phyloP scores from a whole-genome alignment of 2,888 invertebrate genomes.

The Cantharis rustica region DNA sequence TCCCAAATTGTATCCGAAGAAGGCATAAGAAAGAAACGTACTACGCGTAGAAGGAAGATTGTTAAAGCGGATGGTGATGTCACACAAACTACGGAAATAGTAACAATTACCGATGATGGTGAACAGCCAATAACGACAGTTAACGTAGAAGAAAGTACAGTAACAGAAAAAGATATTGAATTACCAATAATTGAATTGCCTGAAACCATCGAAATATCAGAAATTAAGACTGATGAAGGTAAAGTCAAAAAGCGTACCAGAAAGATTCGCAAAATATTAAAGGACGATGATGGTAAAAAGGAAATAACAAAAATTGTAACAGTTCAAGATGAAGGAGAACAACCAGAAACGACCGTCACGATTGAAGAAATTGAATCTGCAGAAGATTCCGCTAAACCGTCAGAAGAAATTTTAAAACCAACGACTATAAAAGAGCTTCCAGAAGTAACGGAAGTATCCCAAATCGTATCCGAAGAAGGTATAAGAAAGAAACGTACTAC shows the following conservation, averaged over 20 bases:
- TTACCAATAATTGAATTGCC: constrained; percentile 34
- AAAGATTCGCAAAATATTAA: constrained; percentile 38
- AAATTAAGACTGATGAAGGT: constrained; percentile 43
- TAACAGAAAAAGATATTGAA: constrained; percentile 32
- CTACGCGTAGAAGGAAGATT: constrained; percentile 49
- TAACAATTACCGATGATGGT: constrained; percentile 47
- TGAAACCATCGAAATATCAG: constrained; percentile 43
- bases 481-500: constrained; percentile 31
- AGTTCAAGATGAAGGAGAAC: constrained; percentile 43
- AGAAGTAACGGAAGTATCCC: constrained; percentile 38
- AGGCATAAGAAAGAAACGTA: constrained; percentile 33
- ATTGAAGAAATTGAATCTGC: not conserved
- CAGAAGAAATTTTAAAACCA: constrained; percentile 47
- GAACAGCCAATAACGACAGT: constrained; percentile 42
- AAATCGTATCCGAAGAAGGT: constrained; percentile 37
- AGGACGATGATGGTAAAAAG: constrained; percentile 14
- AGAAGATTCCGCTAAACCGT: constrained; percentile 32
- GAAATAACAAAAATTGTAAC: constrained; percentile 29
- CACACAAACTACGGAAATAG: constrained; percentile 47
- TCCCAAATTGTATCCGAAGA: constrained; percentile 27
- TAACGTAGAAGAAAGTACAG: constrained; percentile 38
- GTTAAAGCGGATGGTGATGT: constrained; percentile 45
- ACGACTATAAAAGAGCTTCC: constrained; percentile 45
- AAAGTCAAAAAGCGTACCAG: constrained; percentile 40
- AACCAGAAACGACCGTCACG: constrained; percentile 37